Conservation (phyloP, 2,113 vertebrate genomes). For the Gorsachius goisagi region DNA sequence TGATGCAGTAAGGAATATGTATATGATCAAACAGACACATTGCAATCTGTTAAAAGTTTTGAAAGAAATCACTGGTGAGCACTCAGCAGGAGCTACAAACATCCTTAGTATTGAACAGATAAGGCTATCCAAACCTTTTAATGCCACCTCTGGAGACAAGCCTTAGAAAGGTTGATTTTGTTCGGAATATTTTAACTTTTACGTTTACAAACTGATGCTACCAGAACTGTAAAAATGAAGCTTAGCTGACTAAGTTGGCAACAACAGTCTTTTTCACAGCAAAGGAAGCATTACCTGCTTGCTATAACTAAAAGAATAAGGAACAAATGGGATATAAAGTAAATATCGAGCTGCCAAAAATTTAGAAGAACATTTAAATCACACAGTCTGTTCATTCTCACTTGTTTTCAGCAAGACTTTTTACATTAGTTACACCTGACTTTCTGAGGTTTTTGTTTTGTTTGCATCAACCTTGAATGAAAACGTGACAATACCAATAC, state of each 20-base stretch:
- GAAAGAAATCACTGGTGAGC: background rate
- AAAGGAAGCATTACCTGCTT: background rate
- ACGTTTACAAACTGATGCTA: slow-evolving; percentile 27
- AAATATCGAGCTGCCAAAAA: slow-evolving; percentile 10
- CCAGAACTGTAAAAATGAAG: slow-evolving; percentile 22
- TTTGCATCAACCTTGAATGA: background rate
- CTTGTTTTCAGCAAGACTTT: background rate
- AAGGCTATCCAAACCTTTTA: background rate
- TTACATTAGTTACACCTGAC: background rate
- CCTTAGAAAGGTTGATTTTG: background rate
- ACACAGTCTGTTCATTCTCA: background rate
- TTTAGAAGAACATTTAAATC: slow-evolving; percentile 31
- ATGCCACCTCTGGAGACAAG: background rate
- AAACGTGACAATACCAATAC: background rate
- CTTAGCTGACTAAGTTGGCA: slow-evolving; percentile 6
- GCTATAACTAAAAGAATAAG: background rate
- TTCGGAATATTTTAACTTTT: slow-evolving; percentile 48
- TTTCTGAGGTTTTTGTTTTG: background rate
- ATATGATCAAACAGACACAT: background rate
- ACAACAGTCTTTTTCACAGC: background rate
- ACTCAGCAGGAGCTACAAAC: background rate
- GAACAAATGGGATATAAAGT: slow-evolving; percentile 18
- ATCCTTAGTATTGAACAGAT: background rate
- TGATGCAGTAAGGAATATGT: background rate
- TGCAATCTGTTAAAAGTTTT: slow-evolving; percentile 13